Evolutionary conservation across 2,797 vertebrate genomes (phyloP), one percentile per base, ranked within the genome.

Genomic region (Mormyrops boulengeri): DNA sequence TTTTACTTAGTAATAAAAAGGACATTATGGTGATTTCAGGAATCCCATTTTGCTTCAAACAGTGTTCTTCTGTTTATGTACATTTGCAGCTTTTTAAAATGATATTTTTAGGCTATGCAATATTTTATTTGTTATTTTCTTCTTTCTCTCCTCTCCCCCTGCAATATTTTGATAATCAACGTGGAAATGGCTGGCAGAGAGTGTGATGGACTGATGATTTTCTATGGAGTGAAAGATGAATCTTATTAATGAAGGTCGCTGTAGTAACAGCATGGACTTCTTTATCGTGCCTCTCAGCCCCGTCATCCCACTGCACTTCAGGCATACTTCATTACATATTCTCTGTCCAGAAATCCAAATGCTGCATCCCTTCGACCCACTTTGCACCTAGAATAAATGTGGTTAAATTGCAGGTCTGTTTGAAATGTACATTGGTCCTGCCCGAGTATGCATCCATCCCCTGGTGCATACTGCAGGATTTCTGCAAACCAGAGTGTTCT

Each of bases 161-260:
- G 62, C 38, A 82, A 82, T 89, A 52, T 55, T 52, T 22, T 82
- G 66, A 82, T 84, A 82, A 55, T 89, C 69, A 41, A 44, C 22
- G 19, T 80, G 66, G 30, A 80, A 49, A 82, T 52, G 52, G 14
- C 52, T 38, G 88, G 49, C 69, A 57, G 50, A 41, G 52, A 89
- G 53, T 38, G 49, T 82, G 66, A 89, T 89, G 73, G 19, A 57
- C 19, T 80, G 66, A 89, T 84, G 73, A 89, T 53, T 82, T 89
- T 89, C 30, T 82, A 57, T 80, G 50, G 26, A 89, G 66, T 50
- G 73, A 26, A 62, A 89, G 88, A 82, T 89, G 88, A 89, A 89
- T 80, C 69, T 22, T 52, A 57, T 88, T 88, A 88, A 73, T 47
- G 22, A 52, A 9, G 80, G 80, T 85, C 53, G 80, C 80, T 89